Base-by-base conservation (phyloP, 2,888 invertebrate genomes). In the Serrognathus titanus region DNA sequence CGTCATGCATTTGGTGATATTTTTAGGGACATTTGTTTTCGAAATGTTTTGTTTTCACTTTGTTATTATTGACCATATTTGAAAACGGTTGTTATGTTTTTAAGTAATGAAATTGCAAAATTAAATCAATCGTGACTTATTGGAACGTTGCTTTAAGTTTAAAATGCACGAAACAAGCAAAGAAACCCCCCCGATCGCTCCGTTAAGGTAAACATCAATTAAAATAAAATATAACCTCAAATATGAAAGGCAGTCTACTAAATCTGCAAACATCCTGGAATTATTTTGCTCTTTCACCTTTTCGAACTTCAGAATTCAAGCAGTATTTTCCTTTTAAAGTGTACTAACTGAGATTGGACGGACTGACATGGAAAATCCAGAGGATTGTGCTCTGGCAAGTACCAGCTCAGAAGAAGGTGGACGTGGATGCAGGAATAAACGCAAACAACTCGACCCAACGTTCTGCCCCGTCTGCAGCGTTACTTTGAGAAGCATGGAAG, bases 391-490 rank as follows among this genome's bases (percentile, higher is more conserved):
- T 10, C 47, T 43, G 37, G 39, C 58, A 47, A 56, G 59, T 43
- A 50, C 52, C 36, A 55, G 56, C 51, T 39, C 48, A 11, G 76
- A 76, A 65, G 77, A 76, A 61, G 70, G 69, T 54, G 72, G 74
- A 50, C 71, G 76, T 53, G 76, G 76, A 37, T 78, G 75, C 58
- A 78, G 86, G 63, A 83, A 79, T 69, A 80, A 86, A 57, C 83
- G 82, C 67, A 83, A 83, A 74, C 83, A 84, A 56, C 74, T 81
- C 6, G 89, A 90, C 69, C 83, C 88, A 10, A 82, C 85, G n/a
- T 90, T 84, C 74, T 96, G 96, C 75, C 95, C 96, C 0, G 89
- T 92, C 1, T 96, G 96, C 75, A 90, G 94, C 61, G 85, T 90
- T 59, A 92, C 93, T 2, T 82, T 96, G 43, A 81, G 93, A 48